Evolutionary conservation across 2,113 vertebrate species (phyloP), one percentile per base, ranked within the genome.

Genomic region (Callaeas wilsoni): DNA sequence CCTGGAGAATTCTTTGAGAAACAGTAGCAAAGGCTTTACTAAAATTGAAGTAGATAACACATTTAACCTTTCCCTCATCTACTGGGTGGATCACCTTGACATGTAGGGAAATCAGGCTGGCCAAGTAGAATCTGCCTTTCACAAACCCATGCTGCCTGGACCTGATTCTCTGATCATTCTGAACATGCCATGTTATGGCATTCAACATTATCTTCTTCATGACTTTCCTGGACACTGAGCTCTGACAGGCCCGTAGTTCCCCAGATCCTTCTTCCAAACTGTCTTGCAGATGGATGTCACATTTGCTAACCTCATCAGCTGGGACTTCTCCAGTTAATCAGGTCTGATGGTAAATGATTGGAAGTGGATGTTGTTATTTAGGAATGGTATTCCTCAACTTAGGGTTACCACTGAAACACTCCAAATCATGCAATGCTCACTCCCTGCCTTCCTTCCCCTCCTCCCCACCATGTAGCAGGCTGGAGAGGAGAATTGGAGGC

Each of bases 181-280:
- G 23, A 63, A 42, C 0, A 11, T 41, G 12, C 4, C 2, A 0
- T 1, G 2, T 32, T 13, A 18, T 25, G 7, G 2, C 15, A 55
- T 33, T 44, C 13, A 44, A 2, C 4, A 25, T 49, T 35, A 35
- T 18, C 15, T 49, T 20, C 32, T 59, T 20, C 6, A 10, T 53
- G 16, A 53, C 9, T 12, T 94, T 74, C 15, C 20, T 1, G 0
- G 5, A 7, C 13, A 35, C 18, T 2, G 9, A 80, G 3, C 7
- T 35, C 5, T 50, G 33, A 50, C 9, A 73, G 12, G 5, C 8
- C 8, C 32, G 16, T 29, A 50, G 25, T 50, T 60, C 29, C 7
- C n/a, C 1, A 7, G 11, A 59, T 21, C 2, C 5, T 67, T 23
- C 21, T 82, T 67, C 42, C 1, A 1, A 18, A 32, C 13, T 0